A percentile compares a stretch with the other conserved stretches of the same genome.
Conservation (phyloP, 2,888 invertebrate species). For the Lydus trimaculatus region DNA sequence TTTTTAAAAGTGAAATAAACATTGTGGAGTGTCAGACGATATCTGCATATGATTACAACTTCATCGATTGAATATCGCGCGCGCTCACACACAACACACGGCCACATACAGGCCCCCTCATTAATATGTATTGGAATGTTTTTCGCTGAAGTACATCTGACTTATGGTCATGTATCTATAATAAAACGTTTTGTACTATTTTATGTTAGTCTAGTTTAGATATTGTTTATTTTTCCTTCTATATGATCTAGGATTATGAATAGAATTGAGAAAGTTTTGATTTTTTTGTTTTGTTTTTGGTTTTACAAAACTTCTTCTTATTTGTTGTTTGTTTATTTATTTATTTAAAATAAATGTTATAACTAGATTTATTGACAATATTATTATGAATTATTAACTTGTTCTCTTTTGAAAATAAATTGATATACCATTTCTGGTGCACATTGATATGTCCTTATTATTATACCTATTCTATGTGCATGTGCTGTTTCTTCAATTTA, state of each 20-base stretch:
- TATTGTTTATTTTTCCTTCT: no score
- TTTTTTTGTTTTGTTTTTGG: not conserved
- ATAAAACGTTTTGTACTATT: slow-evolving; percentile 17
- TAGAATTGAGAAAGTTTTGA: not conserved
- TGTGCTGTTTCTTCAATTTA: not conserved
- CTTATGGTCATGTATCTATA: slow-evolving; percentile 33
- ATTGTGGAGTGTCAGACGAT: slow-evolving; percentile 44
- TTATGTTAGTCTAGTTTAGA: no score
- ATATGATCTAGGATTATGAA: slow-evolving; percentile 15
- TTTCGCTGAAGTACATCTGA: slow-evolving; percentile 31
- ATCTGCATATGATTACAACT: slow-evolving; percentile 49
- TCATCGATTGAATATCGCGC: slow-evolving; percentile 43
- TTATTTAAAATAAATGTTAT: slow-evolving; percentile 16
- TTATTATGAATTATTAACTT: slow-evolving; percentile 28
- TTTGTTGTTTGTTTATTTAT: not conserved
- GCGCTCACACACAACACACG: not conserved
- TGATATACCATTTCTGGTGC: slow-evolving; percentile 9
- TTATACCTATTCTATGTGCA: no score
- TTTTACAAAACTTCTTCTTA: no score
- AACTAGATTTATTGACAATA: slow-evolving; percentile 22
- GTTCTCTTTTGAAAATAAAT: slow-evolving; percentile 17
- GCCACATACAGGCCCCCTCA: slow-evolving; percentile 26
- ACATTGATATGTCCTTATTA: not conserved
- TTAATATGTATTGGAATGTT: slow-evolving; percentile 45
- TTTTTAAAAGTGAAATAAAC: slow-evolving; percentile 41